Conservation (phyloP, 2,113 vertebrate species). For the Capra hircus region DNA sequence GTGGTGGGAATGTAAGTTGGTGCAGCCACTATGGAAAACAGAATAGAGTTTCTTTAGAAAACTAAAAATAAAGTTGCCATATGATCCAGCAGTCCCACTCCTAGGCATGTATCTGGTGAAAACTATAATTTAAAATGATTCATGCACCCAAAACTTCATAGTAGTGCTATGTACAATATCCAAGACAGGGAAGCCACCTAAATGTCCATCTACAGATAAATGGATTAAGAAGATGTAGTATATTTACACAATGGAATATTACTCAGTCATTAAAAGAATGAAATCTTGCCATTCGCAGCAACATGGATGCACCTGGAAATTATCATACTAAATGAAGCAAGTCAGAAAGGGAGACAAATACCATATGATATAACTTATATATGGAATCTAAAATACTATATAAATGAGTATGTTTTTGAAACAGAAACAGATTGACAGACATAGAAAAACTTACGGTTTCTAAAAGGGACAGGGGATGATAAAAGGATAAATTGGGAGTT, state of each 20-base stretch:
- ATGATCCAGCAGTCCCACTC: neutral
- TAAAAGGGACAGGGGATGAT: neutral
- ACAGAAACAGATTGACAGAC: neutral
- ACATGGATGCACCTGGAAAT: neutral
- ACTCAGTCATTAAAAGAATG: neutral
- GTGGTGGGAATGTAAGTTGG: neutral
- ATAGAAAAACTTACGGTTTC: neutral
- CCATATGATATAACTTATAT: neutral
- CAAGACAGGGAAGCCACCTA: neutral
- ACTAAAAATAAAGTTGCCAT: neutral
- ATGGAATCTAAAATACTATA: neutral
- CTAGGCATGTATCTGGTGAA: neutral
- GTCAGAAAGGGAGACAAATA: neutral
- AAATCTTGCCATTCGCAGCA: neutral
- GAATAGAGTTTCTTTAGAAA: neutral
- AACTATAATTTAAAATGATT: neutral
- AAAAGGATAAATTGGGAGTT: neutral
- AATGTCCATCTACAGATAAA: neutral
- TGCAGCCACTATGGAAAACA: neutral
- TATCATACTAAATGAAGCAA: neutral
- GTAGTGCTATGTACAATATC: neutral
- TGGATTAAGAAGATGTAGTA: neutral
- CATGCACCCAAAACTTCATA: neutral
- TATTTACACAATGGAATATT: neutral
- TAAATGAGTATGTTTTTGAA: neutral